A percentile compares a stretch with the other conserved stretches of the same genome.
Evolutionary conservation across 1,140 invertebrate species (phyloP).

Genomic region (Trichonephila clavipes): DNA sequence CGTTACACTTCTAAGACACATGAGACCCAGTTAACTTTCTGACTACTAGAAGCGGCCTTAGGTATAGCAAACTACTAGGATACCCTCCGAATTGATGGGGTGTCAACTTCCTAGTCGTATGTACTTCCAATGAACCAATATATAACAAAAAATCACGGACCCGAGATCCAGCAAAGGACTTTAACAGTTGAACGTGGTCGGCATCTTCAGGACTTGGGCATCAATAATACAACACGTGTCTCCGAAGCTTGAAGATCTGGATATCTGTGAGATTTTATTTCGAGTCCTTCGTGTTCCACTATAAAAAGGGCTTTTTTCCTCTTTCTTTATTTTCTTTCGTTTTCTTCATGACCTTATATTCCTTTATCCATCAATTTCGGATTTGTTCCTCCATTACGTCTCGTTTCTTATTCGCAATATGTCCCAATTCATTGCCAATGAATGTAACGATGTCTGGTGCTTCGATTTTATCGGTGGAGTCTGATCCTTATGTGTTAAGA

Average conservation of each 20-base stretch:
- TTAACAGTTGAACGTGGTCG: conserved; percentile 63
- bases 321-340: conserved; percentile 57
- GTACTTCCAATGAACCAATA: conserved; percentile 61
- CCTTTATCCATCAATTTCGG: conserved; percentile 74
- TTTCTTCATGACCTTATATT: conserved; percentile 71
- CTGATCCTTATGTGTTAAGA: conserved; percentile 34
- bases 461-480: conserved; percentile 24
- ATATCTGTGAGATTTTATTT: conserved; percentile 69
- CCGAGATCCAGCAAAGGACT: conserved; percentile 68
- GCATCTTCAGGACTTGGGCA: conserved; percentile 53
- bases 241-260: conserved; percentile 65
- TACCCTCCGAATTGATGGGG: conserved; percentile 48
- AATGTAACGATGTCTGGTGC: conserved; percentile 48
- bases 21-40: conserved; percentile 41
- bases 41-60: background rate
- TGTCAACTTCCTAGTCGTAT: conserved; percentile 58
- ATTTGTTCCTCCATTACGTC: conserved; percentile 68
- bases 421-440: conserved; percentile 65
- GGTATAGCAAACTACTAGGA: conserved; percentile 55
- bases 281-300: conserved; percentile 51
- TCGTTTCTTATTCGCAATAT: conserved; percentile 73
- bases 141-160: conserved; percentile 58
- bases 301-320: conserved; percentile 40
- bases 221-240: conserved; percentile 74
- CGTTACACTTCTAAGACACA: conserved; percentile 17